Evolutionary conservation across 2,888 invertebrate genomes (phyloP).

Genomic region (Auanema freiburgensis): DNA sequence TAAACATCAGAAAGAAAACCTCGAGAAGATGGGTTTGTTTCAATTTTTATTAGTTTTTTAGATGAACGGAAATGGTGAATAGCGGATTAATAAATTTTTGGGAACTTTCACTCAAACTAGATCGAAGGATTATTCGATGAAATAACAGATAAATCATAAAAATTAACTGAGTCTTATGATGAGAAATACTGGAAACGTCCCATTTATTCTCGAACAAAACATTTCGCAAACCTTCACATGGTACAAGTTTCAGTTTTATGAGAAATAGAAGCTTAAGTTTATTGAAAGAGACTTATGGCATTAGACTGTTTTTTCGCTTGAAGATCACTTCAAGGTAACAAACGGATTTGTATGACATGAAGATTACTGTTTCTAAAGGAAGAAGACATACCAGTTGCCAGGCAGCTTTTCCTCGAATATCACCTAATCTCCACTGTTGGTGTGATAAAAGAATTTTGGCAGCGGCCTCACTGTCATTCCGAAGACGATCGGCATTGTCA

Average conservation of each 20-base stretch:
- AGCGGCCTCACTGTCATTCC: constrained; percentile 33
- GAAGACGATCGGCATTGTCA: constrained; percentile 48
- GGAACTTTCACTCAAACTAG: constrained; percentile 7
- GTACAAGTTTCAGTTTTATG: not conserved
- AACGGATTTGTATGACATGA: not conserved
- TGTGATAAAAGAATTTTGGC: constrained; percentile 41
- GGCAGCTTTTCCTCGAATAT: constrained; percentile 59
- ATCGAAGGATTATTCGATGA: not conserved
- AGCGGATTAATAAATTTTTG: not conserved
- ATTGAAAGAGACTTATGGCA: not conserved
- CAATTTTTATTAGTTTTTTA: not conserved
- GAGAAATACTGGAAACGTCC: no score
- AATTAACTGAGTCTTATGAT: not conserved
- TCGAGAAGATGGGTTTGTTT: not conserved
- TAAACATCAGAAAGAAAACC: not conserved
- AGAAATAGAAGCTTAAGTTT: not conserved
- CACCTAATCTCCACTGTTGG: constrained; percentile 54
- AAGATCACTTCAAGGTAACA: constrained; percentile 9
- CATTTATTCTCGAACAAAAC: constrained; percentile 3
- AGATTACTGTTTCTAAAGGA: not conserved
- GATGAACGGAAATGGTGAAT: not conserved
- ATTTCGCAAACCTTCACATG: not conserved
- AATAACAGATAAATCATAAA: not conserved
- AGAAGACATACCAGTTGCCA: constrained; percentile 45
- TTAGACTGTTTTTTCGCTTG: constrained; percentile 6